Conservation (phyloP, 1,140 invertebrate genomes). For the Mylabris phalerata region DNA sequence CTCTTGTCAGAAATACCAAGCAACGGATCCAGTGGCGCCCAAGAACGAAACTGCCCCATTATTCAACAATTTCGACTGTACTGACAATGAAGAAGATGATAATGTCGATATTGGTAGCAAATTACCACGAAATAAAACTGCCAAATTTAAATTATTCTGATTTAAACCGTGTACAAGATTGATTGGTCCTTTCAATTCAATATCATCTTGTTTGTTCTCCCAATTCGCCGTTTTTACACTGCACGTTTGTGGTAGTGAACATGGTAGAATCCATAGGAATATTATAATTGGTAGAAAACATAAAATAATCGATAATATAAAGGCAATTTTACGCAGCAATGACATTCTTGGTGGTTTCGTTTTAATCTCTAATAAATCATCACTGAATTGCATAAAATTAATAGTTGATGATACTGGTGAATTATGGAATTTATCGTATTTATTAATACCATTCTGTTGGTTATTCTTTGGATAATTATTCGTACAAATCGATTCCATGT, state of each 20-base stretch:
- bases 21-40: constrained; percentile 53
- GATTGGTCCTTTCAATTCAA: constrained; percentile 65
- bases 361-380: constrained; percentile 53
- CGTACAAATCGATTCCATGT: constrained; percentile 37
- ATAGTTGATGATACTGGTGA: constrained; percentile 11
- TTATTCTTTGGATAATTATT: constrained; percentile 33
- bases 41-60: constrained; percentile 52
- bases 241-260: constrained; percentile 57
- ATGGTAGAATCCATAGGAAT: constrained; percentile 70
- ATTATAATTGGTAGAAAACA: constrained; percentile 62
- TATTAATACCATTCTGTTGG: constrained; percentile 21
- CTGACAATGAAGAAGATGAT: constrained; percentile 42
- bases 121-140: constrained; percentile 53
- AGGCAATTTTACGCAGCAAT: constrained; percentile 54
- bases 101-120: constrained; percentile 47
- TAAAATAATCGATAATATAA: constrained; percentile 59
- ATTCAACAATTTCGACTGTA: constrained; percentile 39
- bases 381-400: constrained; percentile 35
- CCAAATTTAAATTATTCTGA: constrained; percentile 56
- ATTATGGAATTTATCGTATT: constrained; percentile 23
- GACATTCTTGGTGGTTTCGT: constrained; percentile 53
- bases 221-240: constrained; percentile 56
- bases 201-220: constrained; percentile 61
- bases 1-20: constrained; percentile 56
- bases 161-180: constrained; percentile 56